phyloP scores from a whole-genome alignment of 2,113 vertebrate genomes.

The Paracanthobrama guichenoti region DNA sequence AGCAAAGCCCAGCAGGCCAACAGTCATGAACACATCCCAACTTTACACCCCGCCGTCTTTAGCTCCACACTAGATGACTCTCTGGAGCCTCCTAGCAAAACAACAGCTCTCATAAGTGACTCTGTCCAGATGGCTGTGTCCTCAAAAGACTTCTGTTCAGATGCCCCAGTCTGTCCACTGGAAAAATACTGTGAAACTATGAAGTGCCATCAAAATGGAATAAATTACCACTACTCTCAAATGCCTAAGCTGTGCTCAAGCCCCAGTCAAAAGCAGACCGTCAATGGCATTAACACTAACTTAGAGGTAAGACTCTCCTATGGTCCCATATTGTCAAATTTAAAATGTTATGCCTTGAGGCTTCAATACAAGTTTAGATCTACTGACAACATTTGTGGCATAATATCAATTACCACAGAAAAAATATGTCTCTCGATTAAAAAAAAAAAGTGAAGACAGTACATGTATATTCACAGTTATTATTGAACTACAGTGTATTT shows the following conservation, averaged over 20 bases:
- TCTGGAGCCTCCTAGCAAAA: constrained; percentile 30
- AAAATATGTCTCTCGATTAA: neutral
- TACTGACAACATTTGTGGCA: neutral
- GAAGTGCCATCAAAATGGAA: constrained; percentile 42
- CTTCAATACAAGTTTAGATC: neutral
- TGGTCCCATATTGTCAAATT: neutral
- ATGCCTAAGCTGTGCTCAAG: constrained; percentile 8
- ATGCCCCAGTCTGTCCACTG: neutral
- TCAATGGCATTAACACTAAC: constrained; percentile 23
- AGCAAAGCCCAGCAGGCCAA: constrained; percentile 50
- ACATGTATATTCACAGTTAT: neutral
- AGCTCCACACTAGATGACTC: constrained; percentile 1
- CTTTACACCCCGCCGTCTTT: constrained; percentile 39
- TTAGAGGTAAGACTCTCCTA: constrained; percentile 43
- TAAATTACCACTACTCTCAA: neutral
- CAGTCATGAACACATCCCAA: constrained; percentile 36
- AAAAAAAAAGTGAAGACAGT: neutral
- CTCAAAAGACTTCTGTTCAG: constrained; percentile 6
- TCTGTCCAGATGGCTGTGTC: neutral
- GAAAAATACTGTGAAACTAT: constrained; percentile 32
- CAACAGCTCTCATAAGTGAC: neutral
- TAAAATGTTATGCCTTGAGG: neutral
- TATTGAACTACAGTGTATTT: neutral
- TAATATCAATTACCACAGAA: neutral
- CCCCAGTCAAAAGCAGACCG: constrained; percentile 9